phyloP scores from a whole-genome alignment of 2,113 vertebrate genomes.

The Gavialis gangeticus region DNA sequence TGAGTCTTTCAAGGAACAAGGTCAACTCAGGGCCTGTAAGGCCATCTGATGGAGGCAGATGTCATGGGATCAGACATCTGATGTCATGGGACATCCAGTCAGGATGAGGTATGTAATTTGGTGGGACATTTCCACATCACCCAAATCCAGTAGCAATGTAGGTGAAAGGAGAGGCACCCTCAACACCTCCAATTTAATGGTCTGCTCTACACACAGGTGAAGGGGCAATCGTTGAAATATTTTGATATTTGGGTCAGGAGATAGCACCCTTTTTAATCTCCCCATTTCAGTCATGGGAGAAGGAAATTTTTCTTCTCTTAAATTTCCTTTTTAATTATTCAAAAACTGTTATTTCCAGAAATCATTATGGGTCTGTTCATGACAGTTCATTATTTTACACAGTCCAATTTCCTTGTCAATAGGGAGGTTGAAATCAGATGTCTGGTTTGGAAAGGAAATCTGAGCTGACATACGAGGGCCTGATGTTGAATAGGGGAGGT shows the following conservation, averaged over 20 bases:
- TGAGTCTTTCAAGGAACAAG: neutral
- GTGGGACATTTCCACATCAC: neutral
- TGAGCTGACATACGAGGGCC: slow-evolving; percentile 22
- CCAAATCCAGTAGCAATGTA: neutral
- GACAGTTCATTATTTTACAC: slow-evolving; percentile 5
- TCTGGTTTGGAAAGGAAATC: slow-evolving; percentile 13
- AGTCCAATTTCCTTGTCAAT: slow-evolving; percentile 1
- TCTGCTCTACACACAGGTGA: neutral
- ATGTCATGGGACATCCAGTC: neutral
- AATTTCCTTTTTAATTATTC: neutral
- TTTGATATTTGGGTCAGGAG: neutral
- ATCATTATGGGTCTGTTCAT: neutral
- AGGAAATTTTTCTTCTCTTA: neutral
- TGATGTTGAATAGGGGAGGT: slow-evolving; percentile 26
- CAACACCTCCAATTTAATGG: neutral
- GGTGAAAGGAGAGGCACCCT: neutral
- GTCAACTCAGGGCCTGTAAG: neutral
- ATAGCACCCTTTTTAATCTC: neutral
- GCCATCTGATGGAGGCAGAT: neutral
- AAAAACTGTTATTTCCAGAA: neutral
- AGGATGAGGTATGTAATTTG: neutral
- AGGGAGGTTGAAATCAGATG: neutral
- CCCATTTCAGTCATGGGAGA: neutral
- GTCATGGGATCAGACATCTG: neutral
- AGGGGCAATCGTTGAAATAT: neutral